Percentiles rank a stretch among this genome's conserved stretches.
phyloP scores from a whole-genome alignment of 2,113 vertebrate species.

The Aegypius monachus region DNA sequence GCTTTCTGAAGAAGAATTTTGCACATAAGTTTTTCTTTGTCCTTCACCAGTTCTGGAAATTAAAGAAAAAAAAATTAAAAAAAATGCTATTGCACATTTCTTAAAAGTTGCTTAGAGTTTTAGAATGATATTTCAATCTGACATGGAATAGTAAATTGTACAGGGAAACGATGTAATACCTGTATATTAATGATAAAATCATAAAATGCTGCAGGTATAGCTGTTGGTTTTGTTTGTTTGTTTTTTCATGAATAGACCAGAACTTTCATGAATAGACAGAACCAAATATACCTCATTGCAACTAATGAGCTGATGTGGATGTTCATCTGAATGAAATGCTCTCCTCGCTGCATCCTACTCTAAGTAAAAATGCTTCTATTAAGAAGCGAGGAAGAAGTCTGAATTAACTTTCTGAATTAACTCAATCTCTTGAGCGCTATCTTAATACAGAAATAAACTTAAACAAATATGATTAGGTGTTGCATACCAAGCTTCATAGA shows the following conservation, averaged over 20 bases:
- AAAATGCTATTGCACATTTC: background rate
- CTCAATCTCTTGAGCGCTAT: background rate
- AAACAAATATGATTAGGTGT: background rate
- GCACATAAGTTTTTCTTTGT: background rate
- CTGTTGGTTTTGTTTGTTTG: background rate
- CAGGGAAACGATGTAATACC: accelerated
- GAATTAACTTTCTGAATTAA: background rate
- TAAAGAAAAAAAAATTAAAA: no score
- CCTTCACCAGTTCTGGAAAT: background rate
- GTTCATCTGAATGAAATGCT: background rate
- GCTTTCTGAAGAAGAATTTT: background rate
- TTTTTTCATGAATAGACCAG: background rate
- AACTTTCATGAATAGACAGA: background rate
- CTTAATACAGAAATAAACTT: background rate
- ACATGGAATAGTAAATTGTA: background rate
- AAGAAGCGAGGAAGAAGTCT: background rate
- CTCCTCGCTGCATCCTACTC: background rate
- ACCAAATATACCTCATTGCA: background rate
- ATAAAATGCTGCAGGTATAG: background rate
- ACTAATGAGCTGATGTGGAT: background rate
- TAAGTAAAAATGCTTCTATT: background rate
- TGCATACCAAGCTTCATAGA: background rate
- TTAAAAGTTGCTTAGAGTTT: background rate
- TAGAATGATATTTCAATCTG: background rate
- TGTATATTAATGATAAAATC: background rate